Evolutionary conservation across 2,888 invertebrate genomes (phyloP).

Genomic region (Litoditis marina): DNA sequence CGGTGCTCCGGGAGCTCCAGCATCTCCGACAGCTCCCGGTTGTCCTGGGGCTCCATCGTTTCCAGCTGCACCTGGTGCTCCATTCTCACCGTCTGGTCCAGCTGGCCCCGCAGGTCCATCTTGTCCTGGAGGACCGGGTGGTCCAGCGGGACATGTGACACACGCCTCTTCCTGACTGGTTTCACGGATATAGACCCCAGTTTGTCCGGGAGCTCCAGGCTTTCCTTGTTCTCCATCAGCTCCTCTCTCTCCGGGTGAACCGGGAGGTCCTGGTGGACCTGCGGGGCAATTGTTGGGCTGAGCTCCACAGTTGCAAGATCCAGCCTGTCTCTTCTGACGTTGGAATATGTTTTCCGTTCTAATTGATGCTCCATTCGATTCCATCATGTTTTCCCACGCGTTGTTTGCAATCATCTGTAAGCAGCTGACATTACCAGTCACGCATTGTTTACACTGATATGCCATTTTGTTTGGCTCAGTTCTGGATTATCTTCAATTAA

Average conservation of each 20-base stretch:
- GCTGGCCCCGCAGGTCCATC: slow-evolving; percentile 24
- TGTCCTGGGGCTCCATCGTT: slow-evolving; percentile 25
- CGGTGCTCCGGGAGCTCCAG: slow-evolving; percentile 29
- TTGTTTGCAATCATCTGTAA: too few species aligned
- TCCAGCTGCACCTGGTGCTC: slow-evolving; percentile 28
- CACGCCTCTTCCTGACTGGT: neutral
- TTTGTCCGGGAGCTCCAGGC: neutral
- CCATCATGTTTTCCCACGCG: too few species aligned
- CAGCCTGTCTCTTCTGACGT: too few species aligned
- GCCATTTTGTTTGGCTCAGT: too few species aligned
- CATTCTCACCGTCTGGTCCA: slow-evolving; percentile 25
- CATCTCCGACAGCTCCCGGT: slow-evolving; percentile 22
- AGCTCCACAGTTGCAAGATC: slow-evolving; percentile 11
- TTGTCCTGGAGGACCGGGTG: slow-evolving; percentile 18
- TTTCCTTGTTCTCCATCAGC: slow-evolving; percentile 7
- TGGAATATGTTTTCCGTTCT: too few species aligned
- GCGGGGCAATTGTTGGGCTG: slow-evolving; percentile 10
- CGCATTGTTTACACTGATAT: too few species aligned
- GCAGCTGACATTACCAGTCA: too few species aligned
- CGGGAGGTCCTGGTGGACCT: slow-evolving; percentile 17
- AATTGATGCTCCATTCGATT: too few species aligned
- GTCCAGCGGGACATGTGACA: slow-evolving; percentile 2
- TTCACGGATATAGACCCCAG: neutral
- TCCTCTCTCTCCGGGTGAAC: slow-evolving; percentile 5
- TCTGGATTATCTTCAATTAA: too few species aligned